Evolutionary conservation across 2,797 vertebrate genomes (phyloP), one percentile per base, ranked within the genome.

Genomic region (Syngnathus acus): DNA sequence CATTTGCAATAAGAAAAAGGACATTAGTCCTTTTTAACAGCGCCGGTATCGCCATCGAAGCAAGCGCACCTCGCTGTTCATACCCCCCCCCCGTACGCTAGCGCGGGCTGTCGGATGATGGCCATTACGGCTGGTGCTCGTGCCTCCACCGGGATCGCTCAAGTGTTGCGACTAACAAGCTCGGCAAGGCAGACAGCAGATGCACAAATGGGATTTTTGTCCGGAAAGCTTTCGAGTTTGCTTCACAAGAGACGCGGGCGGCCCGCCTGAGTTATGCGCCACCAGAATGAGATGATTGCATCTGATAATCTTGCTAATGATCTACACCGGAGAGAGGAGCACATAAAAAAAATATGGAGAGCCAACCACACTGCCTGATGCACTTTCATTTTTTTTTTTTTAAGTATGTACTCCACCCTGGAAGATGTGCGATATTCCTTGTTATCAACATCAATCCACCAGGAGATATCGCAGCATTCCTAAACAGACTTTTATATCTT

Each of bases 121-220:
- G 88, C 87, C 87, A 90, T 90, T 89, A 90, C 78, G 84, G 82
- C 82, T 85, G 74, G 77, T 81, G 80, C 82, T 81, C 79, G 82
- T 84, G 82, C 80, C 86, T 88, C 87, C 84, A 39, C 75, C 75
- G 86, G 88, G 88, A 89, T 88, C 88, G 85, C 80, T 86, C 82
- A 87, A 90, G 88, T 91, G 89, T 91, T 87, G 85, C 86, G 89
- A 87, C 90, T 91, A 92, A 92, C 90, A 92, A 90, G 89, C 88
- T 86, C 73, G 81, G 84, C 85, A 62, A 87, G 87, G 88, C 84
- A 89, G 87, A 88, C 87, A 84, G 87, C 68, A 70, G 82, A 89
- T 83, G 85, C 84, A 90, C 90, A 92, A 90, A 90, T 91, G 88
- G 88, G 86, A 62, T 87, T 89, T 89, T 84, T 82, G 82, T 89